Evolutionary conservation across 1,140 invertebrate species (phyloP).

Genomic region (Cardiocondyla obscurior): DNA sequence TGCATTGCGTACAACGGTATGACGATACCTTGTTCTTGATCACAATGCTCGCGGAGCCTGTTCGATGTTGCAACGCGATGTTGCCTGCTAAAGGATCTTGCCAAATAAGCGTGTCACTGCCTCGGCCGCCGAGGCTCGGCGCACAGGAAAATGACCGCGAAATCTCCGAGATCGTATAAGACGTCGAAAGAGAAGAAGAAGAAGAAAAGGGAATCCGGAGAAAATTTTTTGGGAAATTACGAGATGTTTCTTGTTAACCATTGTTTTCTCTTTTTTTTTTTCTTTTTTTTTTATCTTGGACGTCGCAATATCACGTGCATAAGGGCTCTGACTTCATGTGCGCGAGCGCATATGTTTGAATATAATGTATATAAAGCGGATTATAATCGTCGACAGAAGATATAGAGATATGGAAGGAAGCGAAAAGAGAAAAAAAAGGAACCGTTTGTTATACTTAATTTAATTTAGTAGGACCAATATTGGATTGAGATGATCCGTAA

Average conservation of each 20-base stretch:
- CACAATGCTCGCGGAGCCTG: constrained; percentile 64
- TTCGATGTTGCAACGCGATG: constrained; percentile 60
- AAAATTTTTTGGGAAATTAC: not conserved
- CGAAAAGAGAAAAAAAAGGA: constrained; percentile 13
- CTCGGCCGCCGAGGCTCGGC: constrained; percentile 20
- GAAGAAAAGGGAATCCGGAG: not conserved
- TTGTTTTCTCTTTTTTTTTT: too few species aligned
- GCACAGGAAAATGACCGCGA: not conserved
- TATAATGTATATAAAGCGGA: constrained; percentile 65
- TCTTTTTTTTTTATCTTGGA: constrained; percentile 40
- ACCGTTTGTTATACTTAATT: constrained; percentile 76
- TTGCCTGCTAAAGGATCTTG: constrained; percentile 60
- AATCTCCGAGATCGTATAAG: not conserved
- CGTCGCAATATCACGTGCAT: constrained; percentile 53
- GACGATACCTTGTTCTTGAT: constrained; percentile 60
- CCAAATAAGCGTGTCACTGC: constrained; percentile 69
- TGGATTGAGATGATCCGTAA: constrained; percentile 71
- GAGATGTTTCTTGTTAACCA: not conserved
- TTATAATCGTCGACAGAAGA: constrained; percentile 58
- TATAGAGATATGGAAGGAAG: not conserved
- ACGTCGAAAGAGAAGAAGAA: not conserved
- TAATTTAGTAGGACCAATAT: constrained; percentile 76
- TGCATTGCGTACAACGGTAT: not conserved
- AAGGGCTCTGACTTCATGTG: constrained; percentile 41
- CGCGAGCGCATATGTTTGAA: constrained; percentile 53